These are phyloP conservation scores for Syrrhaptes paradoxus DNA, from an alignment of 2,113 vertebrate species.

Conservation along the genomic window DNA sequence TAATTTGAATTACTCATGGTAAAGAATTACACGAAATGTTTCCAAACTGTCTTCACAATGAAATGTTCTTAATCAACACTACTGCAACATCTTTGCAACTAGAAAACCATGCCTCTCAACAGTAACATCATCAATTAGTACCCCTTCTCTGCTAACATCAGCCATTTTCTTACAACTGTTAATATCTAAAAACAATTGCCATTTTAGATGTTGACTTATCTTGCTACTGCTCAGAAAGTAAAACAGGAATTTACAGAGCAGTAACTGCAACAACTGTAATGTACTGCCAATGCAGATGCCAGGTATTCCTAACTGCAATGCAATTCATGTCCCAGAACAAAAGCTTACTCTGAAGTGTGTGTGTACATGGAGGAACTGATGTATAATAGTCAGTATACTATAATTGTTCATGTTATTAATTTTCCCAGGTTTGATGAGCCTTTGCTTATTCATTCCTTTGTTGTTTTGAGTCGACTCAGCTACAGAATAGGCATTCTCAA, in stretches of 20 bases:
- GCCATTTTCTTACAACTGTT: neutral
- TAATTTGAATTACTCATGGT: neutral
- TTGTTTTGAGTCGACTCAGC: neutral
- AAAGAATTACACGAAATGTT: neutral
- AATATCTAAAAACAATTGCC: neutral
- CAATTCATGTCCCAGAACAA: neutral
- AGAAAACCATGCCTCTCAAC: neutral
- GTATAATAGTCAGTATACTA: neutral
- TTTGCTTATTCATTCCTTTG: neutral
- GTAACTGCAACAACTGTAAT: neutral
- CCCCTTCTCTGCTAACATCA: neutral
- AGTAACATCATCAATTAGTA: neutral
- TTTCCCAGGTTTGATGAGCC: neutral
- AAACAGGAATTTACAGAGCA: neutral
- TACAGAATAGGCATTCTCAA: neutral
- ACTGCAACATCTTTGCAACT: neutral
- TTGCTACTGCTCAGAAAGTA: neutral
- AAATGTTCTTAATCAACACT: neutral
- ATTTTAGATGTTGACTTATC: neutral
- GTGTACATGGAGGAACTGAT: neutral
- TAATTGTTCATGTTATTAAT: neutral
- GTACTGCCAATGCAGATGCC: rapidly evolving
- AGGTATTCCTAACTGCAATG: rapidly evolving
- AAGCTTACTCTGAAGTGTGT: neutral
- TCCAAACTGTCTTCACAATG: neutral